phyloP scores from a whole-genome alignment of 2,888 invertebrate genomes.

The Eutolmus rufibarbis region DNA sequence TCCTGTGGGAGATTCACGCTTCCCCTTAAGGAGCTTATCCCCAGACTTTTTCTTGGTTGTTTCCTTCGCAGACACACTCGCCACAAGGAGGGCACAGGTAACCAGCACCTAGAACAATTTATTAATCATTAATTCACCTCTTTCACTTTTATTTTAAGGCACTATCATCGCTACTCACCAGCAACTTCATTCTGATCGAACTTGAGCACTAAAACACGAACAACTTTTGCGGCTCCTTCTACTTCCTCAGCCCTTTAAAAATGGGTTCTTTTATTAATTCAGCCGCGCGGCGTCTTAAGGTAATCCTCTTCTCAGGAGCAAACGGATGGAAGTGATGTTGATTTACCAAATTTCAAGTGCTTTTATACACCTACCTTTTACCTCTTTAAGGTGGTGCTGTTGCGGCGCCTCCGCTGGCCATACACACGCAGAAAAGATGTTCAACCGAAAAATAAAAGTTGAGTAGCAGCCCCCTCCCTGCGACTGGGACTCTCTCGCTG shows the following conservation, averaged over 20 bases:
- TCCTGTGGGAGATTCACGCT: constrained; percentile 42
- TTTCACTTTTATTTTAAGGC: background rate
- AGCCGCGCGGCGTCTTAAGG: background rate
- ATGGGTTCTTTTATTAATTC: background rate
- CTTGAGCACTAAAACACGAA: background rate
- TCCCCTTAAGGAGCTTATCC: constrained; percentile 39
- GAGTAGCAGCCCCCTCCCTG: background rate
- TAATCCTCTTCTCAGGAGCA: constrained; percentile 30
- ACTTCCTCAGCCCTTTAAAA: background rate
- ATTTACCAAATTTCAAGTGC: constrained; percentile 48
- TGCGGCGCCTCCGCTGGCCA: background rate
- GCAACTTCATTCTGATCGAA: constrained; percentile 45
- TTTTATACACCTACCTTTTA: constrained; percentile 47
- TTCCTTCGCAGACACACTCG: constrained; percentile 37
- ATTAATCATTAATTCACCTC: background rate
- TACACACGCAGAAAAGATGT: constrained; percentile 12
- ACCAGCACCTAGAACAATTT: constrained; percentile 9
- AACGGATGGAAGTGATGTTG: constrained; percentile 44
- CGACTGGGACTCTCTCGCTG: background rate
- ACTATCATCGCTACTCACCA: constrained; percentile 43
- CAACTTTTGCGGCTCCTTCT: background rate
- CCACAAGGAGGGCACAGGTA: constrained; percentile 2
- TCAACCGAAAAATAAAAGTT: constrained; percentile 32
- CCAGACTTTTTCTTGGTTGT: constrained; percentile 28
- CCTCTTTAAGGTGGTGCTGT: background rate